A percentile compares a stretch with the other conserved stretches of the same genome.
Conservation (phyloP, 2,797 vertebrate genomes). For the Sebastes oblongus region DNA sequence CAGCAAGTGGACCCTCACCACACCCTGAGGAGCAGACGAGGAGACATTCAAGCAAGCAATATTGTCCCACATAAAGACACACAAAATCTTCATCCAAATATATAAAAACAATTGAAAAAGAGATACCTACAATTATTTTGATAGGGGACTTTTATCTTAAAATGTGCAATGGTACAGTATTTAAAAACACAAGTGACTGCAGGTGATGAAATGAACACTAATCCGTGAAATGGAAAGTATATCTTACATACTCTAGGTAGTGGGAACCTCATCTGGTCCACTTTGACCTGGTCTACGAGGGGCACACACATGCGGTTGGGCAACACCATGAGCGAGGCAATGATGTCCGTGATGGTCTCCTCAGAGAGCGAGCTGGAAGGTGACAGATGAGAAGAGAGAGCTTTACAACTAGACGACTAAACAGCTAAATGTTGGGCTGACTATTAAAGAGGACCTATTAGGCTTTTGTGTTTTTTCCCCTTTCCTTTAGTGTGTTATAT, state of each 20-base stretch:
- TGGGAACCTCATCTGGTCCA: slow-evolving; percentile 91
- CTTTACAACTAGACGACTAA: not conserved
- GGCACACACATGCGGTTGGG: slow-evolving; percentile 95
- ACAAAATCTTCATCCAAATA: not conserved
- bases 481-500: no score
- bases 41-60: not conserved
- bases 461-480: no score
- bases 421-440: not conserved
- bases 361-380: slow-evolving; percentile 88
- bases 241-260: slow-evolving; percentile 87
- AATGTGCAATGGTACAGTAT: not conserved
- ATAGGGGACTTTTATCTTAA: not conserved
- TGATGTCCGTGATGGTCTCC: slow-evolving; percentile 87
- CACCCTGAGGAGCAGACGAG: slow-evolving; percentile 83
- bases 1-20: slow-evolving; percentile 88
- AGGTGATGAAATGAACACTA: not conserved
- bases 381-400: not conserved
- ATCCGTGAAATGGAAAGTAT: not conserved
- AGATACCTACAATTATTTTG: not conserved
- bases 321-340: slow-evolving; percentile 91
- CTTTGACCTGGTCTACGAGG: slow-evolving; percentile 89
- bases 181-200: not conserved
- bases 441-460: not conserved
- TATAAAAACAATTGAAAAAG: not conserved
- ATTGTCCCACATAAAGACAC: not conserved